Conservation (phyloP, 2,797 vertebrate genomes). For the Chrysocyon brachyurus region DNA sequence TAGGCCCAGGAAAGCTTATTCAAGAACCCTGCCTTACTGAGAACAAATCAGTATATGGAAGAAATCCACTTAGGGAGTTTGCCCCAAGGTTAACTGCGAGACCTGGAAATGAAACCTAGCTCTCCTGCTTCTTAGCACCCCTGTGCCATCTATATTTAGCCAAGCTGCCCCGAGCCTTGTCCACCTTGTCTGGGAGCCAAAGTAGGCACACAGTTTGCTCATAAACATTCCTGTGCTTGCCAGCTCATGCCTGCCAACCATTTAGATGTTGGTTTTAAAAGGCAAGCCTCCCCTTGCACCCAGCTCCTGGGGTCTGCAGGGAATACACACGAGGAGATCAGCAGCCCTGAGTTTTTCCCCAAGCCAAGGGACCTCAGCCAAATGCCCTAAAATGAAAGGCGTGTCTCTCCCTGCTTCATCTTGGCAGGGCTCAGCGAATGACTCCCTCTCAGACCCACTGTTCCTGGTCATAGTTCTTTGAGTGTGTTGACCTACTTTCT, state of each 20-base stretch:
- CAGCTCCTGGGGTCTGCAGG: not conserved
- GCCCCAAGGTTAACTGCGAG: conserved; percentile 39
- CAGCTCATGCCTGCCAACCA: conserved; percentile 53
- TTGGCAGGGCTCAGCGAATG: conserved; percentile 74
- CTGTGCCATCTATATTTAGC: conserved; percentile 63
- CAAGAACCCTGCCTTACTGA: not conserved
- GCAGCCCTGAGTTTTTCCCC: conserved; percentile 51
- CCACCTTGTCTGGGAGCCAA: conserved; percentile 71
- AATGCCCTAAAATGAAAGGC: conserved; percentile 78
- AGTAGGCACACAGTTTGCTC: conserved; percentile 69
- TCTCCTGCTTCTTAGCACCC: conserved; percentile 12
- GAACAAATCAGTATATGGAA: conserved; percentile 1
- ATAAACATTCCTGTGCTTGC: conserved; percentile 66
- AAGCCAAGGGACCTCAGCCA: conserved; percentile 79
- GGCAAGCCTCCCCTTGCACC: not conserved
- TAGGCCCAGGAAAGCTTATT: not conserved
- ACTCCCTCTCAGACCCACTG: conserved; percentile 76
- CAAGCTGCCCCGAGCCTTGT: conserved; percentile 22
- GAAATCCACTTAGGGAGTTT: conserved; percentile 21
- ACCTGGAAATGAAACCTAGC: conserved; percentile 43
- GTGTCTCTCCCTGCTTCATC: conserved; percentile 76
- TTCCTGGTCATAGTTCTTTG: conserved; percentile 82
- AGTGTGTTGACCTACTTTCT: conserved; percentile 87
- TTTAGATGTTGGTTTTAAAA: conserved; percentile 63
- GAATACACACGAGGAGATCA: not conserved